A percentile compares a stretch with the other conserved stretches of the same genome.
Evolutionary conservation across 2,797 vertebrate genomes (phyloP).

Genomic region (Todus mexicanus): DNA sequence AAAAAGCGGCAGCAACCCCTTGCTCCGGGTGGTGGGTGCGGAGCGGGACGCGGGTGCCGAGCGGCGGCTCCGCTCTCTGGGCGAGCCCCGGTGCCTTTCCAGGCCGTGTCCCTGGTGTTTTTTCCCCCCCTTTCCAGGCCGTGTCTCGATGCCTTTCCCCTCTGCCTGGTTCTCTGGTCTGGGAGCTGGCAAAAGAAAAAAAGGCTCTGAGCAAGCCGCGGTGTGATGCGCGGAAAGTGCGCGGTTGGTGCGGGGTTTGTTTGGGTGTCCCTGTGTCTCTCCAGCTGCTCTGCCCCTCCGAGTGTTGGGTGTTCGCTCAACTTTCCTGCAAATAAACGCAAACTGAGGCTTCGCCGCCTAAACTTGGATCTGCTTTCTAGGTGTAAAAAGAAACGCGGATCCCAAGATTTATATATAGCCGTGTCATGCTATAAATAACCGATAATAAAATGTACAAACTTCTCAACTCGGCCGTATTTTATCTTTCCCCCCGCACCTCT

Average conservation of each 20-base stretch:
- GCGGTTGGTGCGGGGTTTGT: not conserved
- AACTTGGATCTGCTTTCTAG: not conserved
- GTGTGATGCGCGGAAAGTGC: not conserved
- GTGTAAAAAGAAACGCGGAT: not conserved
- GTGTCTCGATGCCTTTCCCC: not conserved
- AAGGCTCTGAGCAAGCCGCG: not conserved
- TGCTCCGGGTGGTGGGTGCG: not conserved
- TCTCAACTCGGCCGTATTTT: not conserved
- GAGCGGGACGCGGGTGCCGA: not conserved
- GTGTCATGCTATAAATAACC: conserved; percentile 26
- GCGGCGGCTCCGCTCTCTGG: not conserved
- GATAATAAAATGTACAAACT: conserved; percentile 36
- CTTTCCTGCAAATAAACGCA: not conserved
- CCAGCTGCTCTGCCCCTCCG: not conserved
- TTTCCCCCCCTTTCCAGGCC: not conserved
- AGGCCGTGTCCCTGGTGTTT: not conserved
- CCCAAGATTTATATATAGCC: not conserved
- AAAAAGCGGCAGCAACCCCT: not conserved
- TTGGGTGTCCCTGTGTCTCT: not conserved
- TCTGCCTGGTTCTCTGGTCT: not conserved
- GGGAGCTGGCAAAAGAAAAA: not conserved
- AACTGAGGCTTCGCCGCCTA: not conserved
- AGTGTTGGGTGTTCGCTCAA: not conserved
- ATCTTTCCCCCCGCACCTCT: too few species aligned
- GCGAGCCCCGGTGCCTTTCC: not conserved